phyloP scores from a whole-genome alignment of 2,113 vertebrate genomes.

The Tamias sibiricus region DNA sequence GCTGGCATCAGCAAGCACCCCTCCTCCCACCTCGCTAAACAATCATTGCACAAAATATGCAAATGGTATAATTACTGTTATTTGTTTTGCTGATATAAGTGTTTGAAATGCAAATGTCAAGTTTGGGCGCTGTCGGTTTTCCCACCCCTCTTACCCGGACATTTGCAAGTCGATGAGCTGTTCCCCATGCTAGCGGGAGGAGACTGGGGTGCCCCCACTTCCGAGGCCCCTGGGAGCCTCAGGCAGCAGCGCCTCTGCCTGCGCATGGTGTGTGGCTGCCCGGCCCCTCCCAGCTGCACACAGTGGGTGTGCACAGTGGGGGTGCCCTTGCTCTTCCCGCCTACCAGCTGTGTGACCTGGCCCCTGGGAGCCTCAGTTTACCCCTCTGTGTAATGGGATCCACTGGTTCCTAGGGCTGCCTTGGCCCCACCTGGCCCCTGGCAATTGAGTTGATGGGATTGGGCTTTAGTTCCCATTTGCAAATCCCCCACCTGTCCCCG shows the following conservation, averaged over 20 bases:
- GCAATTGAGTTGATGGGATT: rapidly evolving
- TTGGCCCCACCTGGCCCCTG: background rate
- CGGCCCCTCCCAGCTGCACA: background rate
- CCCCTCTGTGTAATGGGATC: background rate
- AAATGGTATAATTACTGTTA: conserved; percentile 88
- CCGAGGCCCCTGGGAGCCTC: background rate
- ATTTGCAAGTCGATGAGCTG: conserved; percentile 82
- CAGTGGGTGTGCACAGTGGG: background rate
- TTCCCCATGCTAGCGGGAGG: conserved; percentile 70
- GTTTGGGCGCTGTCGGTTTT: conserved; percentile 64
- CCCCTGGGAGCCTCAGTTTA: background rate
- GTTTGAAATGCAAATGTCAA: conserved; percentile 88
- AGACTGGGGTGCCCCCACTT: conserved; percentile 56
- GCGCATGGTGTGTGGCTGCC: background rate
- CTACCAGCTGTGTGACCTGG: too few species aligned
- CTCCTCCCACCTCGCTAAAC: conserved; percentile 80
- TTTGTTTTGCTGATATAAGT: conserved; percentile 86
- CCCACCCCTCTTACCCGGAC: conserved; percentile 54
- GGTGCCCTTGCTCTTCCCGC: background rate
- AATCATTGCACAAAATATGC: conserved; percentile 84
- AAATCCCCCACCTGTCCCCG: background rate
- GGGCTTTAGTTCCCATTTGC: background rate
- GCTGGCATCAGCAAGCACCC: conserved; percentile 71
- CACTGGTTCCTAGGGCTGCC: background rate
- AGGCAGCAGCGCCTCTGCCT: too few species aligned